These are phyloP conservation scores for Eubasilissa regina DNA, from an alignment of 1,140 invertebrate species.

Conservation along the genomic window DNA sequence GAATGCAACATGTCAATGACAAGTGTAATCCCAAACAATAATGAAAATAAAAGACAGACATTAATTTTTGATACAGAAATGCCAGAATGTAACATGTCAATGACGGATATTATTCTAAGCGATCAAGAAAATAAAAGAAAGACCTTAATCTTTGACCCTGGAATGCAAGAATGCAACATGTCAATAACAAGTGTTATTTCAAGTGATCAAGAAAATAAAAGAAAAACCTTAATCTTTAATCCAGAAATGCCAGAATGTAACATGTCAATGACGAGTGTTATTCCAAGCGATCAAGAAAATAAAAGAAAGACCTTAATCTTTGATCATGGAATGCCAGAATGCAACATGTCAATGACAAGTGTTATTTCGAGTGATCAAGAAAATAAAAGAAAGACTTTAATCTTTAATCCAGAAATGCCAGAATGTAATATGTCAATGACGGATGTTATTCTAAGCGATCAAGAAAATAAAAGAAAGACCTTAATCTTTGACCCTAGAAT, in stretches of 20 bases:
- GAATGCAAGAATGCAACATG: constrained; percentile 32
- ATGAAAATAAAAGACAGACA: constrained; percentile 27
- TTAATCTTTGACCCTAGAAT: constrained; percentile 22
- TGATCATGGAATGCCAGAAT: constrained; percentile 4
- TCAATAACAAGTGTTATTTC: constrained; percentile 16
- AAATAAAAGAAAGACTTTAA: too few relatives aligned
- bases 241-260: too few relatives aligned
- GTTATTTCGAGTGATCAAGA: background rate
- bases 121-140: constrained; percentile 22
- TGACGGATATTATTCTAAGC: background rate
- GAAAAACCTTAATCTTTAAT: background rate
- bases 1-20: constrained; percentile 28
- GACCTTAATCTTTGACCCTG: background rate
- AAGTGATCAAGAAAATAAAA: background rate
- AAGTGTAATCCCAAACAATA: background rate
- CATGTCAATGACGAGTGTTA: background rate
- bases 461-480: constrained; percentile 36
- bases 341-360: constrained; percentile 42
- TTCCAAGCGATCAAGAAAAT: constrained; percentile 8
- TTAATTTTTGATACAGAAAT: background rate
- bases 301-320: constrained; percentile 30
- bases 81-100: constrained; percentile 18
- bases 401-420: constrained; percentile 9
- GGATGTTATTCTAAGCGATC: background rate
- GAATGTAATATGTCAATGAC: constrained; percentile 47